Evolutionary conservation across 2,888 invertebrate species (phyloP), one percentile per base, ranked within the genome.

Genomic region (Notocelia uddmanniana): DNA sequence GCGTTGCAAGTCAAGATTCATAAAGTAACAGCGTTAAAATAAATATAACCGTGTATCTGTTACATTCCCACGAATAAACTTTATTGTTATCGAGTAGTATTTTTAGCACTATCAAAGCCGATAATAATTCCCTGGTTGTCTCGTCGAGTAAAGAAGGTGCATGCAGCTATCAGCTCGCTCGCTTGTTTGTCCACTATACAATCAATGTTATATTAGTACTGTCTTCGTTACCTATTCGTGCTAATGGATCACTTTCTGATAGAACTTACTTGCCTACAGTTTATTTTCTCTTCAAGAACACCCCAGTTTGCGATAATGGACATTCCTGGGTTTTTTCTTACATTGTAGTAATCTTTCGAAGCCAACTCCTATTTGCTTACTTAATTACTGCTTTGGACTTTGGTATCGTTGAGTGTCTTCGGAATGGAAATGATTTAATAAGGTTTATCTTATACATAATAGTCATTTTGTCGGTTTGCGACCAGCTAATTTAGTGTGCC

Each of bases 91-190:
- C 83, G 81, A 80, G 79, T 81, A 76, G 79, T 89, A 89, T 89
- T 87, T 87, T 89, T 91, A 92, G 90, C 87, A 85, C 55, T 88
- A 89, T 88, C 87, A 85, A 82, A 83, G 83, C 81, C 83, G 90
- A 90, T 90, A 79, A 76, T 75, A 80, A 74, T 78, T 74, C 75
- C 70, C 2, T 78, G 75, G 78, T 76, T 76, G 78, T 76, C 76
- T 78, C 75, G 76, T 79, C 78, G 78, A 75, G 78, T 76, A 80
- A 77, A 83, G 79, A 84, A 84, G 83, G 84, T 85, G 85, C 82
- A 83, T 78, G 76, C 78, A 78, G 79, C 80, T 82, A 82, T 80
- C 79, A 60, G 69, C 62, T 68, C 60, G 74, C 69, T 37, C 69
- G 69, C 69, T 76, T 77, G 75, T 64, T 70, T 70, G 55, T 70